Evolutionary conservation across 1,140 invertebrate genomes (phyloP), one percentile per base, ranked within the genome.

Genomic region (Pteromalus puparum): DNA sequence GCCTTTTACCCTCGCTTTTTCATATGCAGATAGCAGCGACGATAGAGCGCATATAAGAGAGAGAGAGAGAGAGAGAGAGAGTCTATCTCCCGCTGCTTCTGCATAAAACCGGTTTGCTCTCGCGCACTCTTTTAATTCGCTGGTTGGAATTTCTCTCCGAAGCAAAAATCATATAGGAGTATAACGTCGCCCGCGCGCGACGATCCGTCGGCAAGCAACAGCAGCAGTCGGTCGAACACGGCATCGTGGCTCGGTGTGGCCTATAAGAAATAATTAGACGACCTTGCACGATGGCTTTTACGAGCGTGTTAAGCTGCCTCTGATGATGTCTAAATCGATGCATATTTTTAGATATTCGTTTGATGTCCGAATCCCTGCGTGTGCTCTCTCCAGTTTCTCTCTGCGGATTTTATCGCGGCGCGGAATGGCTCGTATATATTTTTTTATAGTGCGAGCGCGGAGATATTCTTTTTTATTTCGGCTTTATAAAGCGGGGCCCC

Each of bases 281-380:
- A 84, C 68, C 67, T 65, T 79, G 34, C 4, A 15, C 30, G 26
- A 30, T 65, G 53, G 38, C 48, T 46, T 84, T 81, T 74, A 84
- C 53, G 72, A 84, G 28, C 65, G n/a, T 81, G 48, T 26, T 42
- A 75, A 81, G 38, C 9, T 38, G 72, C 53, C 65, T 38, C 18
- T 61, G 78, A 80, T 84, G 83, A 80, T 81, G 83, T 84, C 77
- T 84, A 84, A 84, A 81, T 81, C 72, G 68, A 78, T 48, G 67
- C 46, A 28, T 77, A 78, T 61, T 79, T 79, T 73, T 42, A 34
- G n/a, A 72, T 84, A 61, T 61, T 61, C 53, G 18, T 61, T 65
- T n/a, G 38, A 53, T 48, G 38, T 53, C 42, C 75, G 75, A 75
- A 26, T 61, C 53, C 53, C 21, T 61, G 3, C 6, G 53, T 6